Percentiles rank a stretch among this genome's conserved stretches.
These are phyloP conservation scores for Stenchaetothrips biformis DNA, from an alignment of 2,888 invertebrate species.

Conservation along the genomic window DNA sequence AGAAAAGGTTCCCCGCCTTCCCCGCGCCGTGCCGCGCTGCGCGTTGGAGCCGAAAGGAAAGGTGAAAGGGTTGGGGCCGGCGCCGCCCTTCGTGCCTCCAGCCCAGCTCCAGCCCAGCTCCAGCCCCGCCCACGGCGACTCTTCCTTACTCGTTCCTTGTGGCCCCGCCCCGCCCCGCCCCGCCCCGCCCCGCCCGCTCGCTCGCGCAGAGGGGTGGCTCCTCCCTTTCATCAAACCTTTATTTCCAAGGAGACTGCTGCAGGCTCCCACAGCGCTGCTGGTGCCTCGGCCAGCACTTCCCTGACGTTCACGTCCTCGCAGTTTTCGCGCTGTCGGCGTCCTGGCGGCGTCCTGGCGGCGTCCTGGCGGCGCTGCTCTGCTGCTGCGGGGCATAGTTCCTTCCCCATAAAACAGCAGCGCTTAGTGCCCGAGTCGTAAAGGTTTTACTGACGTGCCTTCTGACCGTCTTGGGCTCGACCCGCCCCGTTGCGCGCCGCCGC, in stretches of 20 bases:
- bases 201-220: background rate
- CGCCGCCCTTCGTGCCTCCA: background rate
- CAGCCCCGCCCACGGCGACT: background rate
- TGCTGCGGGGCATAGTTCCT: background rate
- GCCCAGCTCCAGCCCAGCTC: background rate
- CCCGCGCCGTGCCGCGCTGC: background rate
- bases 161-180: background rate
- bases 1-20: background rate
- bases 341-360: too few species aligned
- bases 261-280: too few species aligned
- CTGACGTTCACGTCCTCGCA: too few species aligned
- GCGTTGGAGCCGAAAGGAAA: background rate
- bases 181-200: background rate
- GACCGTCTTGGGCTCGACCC: background rate
- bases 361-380: too few species aligned
- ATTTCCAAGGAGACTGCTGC: too few species aligned
- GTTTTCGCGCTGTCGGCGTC: too few species aligned
- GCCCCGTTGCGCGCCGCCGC: background rate
- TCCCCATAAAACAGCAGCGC: conserved; percentile 2
- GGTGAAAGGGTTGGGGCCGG: background rate
- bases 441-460: background rate
- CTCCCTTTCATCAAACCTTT: too few species aligned
- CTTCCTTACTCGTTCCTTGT: background rate
- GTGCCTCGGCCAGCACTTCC: too few species aligned
- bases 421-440: background rate